Percentiles rank a stretch among this genome's conserved stretches.
Conservation (phyloP, 1,140 invertebrate genomes). For the Drosophila serrata region DNA sequence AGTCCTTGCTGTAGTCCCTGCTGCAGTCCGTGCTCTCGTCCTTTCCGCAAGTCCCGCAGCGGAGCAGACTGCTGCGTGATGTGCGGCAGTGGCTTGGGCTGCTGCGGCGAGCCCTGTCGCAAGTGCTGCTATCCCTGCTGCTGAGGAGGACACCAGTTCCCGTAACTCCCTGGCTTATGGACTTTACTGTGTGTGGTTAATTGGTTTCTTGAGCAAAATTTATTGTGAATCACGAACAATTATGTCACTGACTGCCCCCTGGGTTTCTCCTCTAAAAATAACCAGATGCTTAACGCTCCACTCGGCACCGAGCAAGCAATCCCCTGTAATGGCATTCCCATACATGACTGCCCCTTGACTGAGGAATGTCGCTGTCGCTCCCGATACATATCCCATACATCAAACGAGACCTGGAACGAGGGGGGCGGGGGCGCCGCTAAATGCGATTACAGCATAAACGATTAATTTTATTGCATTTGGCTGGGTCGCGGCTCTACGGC, state of each 20-base stretch:
- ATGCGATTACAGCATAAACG: conserved; percentile 78
- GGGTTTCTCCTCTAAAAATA: conserved; percentile 40
- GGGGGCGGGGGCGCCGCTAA: conserved; percentile 31
- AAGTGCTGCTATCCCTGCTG: conserved; percentile 6
- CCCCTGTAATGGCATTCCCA: conserved; percentile 70
- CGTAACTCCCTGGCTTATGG: conserved; percentile 3
- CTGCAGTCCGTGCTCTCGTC: conserved; percentile 8
- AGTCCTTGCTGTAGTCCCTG: neutral
- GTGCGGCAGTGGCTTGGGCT: conserved; percentile 14
- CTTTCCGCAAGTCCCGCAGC: neutral
- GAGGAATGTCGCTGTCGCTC: conserved; percentile 34
- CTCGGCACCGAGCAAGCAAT: conserved; percentile 47
- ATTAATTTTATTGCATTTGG: conserved; percentile 75
- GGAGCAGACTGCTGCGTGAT: conserved; percentile 26
- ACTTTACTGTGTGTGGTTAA: conserved; percentile 46
- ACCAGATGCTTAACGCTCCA: conserved; percentile 62
- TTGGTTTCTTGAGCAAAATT: conserved; percentile 47
- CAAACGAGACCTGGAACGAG: conserved; percentile 5
- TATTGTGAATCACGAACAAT: conserved; percentile 16
- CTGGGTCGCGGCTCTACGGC: no score
- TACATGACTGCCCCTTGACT: conserved; percentile 67
- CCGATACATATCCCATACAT: conserved; percentile 30
- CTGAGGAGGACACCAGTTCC: neutral
- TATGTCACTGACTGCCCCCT: neutral
- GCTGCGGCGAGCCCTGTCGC: conserved; percentile 24